phyloP scores from a whole-genome alignment of 2,888 invertebrate species.

The Sarcophaga caerulescens region DNA sequence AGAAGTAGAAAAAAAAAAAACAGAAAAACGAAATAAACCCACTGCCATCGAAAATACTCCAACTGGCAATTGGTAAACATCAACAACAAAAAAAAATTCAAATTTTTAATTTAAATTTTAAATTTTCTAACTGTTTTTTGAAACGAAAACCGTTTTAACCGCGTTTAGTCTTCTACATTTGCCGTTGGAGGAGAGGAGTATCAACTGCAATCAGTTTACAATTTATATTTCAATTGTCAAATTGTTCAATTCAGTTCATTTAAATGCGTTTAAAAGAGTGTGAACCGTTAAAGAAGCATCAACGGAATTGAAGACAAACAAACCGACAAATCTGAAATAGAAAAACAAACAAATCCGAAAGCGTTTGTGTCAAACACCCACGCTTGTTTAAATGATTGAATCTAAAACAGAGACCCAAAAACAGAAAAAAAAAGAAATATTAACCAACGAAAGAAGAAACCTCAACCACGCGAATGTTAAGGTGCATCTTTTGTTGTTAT shows the following conservation, averaged over 20 bases:
- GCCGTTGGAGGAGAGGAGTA: too few relatives aligned
- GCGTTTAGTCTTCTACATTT: background rate
- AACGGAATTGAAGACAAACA: conserved; percentile 30
- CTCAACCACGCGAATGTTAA: conserved; percentile 66
- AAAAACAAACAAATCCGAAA: background rate
- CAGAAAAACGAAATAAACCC: conserved; percentile 33
- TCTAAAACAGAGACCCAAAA: background rate
- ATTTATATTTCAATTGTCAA: conserved; percentile 7
- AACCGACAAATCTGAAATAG: background rate
- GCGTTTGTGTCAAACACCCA: conserved; percentile 36
- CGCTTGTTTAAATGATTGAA: conserved; percentile 12
- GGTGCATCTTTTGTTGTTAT: conserved; percentile 62
- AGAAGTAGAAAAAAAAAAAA: too few relatives aligned
- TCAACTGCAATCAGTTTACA: background rate
- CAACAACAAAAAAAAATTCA: background rate
- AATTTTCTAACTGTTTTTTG: conserved; percentile 3
- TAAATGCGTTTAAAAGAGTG: conserved; percentile 47
- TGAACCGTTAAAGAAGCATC: conserved; percentile 59
- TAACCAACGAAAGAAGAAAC: conserved; percentile 5
- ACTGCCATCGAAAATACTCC: conserved; percentile 34
- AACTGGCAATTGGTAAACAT: background rate
- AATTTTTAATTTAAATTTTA: background rate
- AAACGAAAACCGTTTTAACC: conserved; percentile 19
- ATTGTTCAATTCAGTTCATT: background rate
- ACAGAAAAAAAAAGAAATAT: conserved; percentile 6